phyloP scores from a whole-genome alignment of 2,113 vertebrate species.

The Labeo catla region DNA sequence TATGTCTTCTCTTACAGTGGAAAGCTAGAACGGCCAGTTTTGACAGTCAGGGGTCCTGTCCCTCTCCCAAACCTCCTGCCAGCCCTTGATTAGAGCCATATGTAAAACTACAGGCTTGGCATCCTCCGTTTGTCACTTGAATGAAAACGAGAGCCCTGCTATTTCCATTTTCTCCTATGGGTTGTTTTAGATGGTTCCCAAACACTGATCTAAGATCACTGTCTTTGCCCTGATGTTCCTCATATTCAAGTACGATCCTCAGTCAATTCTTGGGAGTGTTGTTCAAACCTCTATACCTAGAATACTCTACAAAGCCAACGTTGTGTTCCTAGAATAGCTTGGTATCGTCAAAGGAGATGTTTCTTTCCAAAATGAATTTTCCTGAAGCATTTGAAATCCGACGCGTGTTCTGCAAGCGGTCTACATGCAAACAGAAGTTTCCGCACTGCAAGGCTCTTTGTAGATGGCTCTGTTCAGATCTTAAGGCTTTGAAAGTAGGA shows the following conservation, averaged over 20 bases:
- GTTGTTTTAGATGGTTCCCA: conserved; percentile 60
- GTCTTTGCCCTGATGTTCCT: conserved; percentile 54
- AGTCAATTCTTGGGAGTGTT: conserved; percentile 46
- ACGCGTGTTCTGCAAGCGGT: conserved; percentile 38
- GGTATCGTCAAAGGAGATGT: conserved; percentile 30
- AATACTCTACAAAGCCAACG: conserved; percentile 31
- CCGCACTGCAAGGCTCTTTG: conserved; percentile 52
- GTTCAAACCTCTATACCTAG: conserved; percentile 40
- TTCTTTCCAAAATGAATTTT: conserved; percentile 30
- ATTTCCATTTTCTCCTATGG: conserved; percentile 52
- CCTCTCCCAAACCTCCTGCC: conserved; percentile 89
- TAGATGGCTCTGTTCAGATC: conserved; percentile 34
- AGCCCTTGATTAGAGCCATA: conserved; percentile 84
- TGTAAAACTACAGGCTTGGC: conserved; percentile 64
- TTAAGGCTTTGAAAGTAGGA: conserved; percentile 41
- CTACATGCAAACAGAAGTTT: conserved; percentile 38
- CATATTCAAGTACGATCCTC: conserved; percentile 41
- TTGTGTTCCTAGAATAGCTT: conserved; percentile 39
- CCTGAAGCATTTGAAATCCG: conserved; percentile 49
- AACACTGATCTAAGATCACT: conserved; percentile 63
- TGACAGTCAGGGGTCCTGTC: conserved; percentile 95
- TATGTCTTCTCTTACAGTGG: conserved; percentile 82
- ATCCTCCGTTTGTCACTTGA: conserved; percentile 64
- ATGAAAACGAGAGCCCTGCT: conserved; percentile 64
- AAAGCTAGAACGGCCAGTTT: conserved; percentile 94